Evolutionary conservation across 23 tunicate species (phyloP).

Genomic region (Aplidium turbinatum): DNA sequence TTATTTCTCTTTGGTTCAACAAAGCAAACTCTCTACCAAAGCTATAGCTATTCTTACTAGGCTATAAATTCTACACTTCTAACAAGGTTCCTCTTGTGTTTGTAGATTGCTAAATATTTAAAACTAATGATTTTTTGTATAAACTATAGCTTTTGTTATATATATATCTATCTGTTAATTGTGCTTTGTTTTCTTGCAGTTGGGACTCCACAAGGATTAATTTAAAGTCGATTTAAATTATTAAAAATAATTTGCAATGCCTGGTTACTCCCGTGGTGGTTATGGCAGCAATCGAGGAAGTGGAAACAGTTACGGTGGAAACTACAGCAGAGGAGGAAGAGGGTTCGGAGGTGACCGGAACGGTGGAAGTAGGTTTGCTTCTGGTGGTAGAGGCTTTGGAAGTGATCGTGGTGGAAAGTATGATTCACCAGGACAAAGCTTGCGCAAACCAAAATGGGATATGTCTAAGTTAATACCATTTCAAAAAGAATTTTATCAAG

Average conservation of each 20-base stretch:
- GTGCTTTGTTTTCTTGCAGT: no score
- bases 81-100: no score
- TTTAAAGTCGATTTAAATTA: background rate
- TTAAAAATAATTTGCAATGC: constrained; percentile 35
- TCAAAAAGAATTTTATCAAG: constrained; percentile 95
- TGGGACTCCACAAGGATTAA: constrained; percentile 1
- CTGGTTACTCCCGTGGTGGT: no score
- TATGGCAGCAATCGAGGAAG: constrained; percentile 37
- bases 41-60: no score
- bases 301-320: constrained; percentile 53
- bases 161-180: no score
- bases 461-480: constrained; percentile 72
- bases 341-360: constrained; percentile 40
- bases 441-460: constrained; percentile 80
- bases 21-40: no score
- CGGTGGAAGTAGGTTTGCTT: constrained; percentile 18
- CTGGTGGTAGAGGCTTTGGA: constrained; percentile 24
- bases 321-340: constrained; percentile 27
- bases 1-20: no score
- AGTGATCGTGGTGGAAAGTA: constrained; percentile 49
- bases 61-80: no score
- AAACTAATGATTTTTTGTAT: no score
- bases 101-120: no score
- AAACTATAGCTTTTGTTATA: no score
- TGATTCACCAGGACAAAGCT: constrained; percentile 50